These are phyloP conservation scores for Agriopis leucophaearia DNA, from an alignment of 2,888 invertebrate genomes.

Conservation along the genomic window DNA sequence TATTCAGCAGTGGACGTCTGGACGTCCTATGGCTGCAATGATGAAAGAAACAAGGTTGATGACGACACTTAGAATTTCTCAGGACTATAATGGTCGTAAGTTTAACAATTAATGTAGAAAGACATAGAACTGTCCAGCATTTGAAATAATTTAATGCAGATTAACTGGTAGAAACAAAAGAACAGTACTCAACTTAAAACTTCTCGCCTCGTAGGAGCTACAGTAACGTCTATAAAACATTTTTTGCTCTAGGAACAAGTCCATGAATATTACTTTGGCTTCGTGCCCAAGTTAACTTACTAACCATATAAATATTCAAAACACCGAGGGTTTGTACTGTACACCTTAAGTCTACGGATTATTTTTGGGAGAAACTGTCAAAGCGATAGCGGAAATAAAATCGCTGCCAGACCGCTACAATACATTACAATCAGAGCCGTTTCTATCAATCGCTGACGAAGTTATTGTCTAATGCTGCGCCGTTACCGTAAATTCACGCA, in stretches of 20 bases:
- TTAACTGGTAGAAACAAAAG: conserved; percentile 17
- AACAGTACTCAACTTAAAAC: conserved; percentile 15
- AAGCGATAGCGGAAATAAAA: conserved; percentile 41
- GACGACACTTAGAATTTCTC: background rate
- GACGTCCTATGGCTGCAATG: too few relatives aligned
- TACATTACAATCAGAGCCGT: conserved; percentile 47
- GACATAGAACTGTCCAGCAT: background rate
- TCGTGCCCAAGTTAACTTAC: conserved; percentile 28
- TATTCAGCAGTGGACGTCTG: too few relatives aligned
- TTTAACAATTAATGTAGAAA: conserved; percentile 3
- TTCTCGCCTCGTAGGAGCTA: conserved; percentile 14
- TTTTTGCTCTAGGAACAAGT: conserved; percentile 18
- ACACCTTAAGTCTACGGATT: conserved; percentile 13
- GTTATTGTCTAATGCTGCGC: conserved; percentile 48
- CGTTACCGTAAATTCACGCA: conserved; percentile 49
- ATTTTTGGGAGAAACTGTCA: conserved; percentile 25
- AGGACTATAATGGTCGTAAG: background rate
- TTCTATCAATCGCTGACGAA: conserved; percentile 49
- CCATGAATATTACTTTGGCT: conserved; percentile 37
- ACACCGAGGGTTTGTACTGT: conserved; percentile 18
- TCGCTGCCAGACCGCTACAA: conserved; percentile 36
- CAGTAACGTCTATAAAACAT: conserved; percentile 22
- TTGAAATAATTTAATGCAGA: conserved; percentile 10
- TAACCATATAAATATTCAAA: conserved; percentile 28
- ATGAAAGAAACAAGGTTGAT: background rate